Conservation (phyloP, 2,888 invertebrate genomes). For the Stenotaenia linearis region DNA sequence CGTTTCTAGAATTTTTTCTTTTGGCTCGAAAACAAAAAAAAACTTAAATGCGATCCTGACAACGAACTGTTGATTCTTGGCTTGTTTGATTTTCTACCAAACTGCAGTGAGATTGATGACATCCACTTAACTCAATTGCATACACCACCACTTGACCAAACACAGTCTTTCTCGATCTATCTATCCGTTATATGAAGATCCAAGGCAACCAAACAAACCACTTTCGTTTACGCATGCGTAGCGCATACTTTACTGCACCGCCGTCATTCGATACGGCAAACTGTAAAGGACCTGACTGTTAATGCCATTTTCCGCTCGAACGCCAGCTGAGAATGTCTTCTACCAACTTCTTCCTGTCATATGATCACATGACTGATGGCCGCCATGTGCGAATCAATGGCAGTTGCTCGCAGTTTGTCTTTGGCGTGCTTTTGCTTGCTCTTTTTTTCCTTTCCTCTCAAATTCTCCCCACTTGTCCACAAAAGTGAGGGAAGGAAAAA, state of each 20-base stretch:
- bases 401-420: constrained; percentile 7
- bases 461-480: not conserved
- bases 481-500: not conserved
- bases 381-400: not conserved
- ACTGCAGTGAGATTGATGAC: constrained; percentile 2
- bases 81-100: not conserved
- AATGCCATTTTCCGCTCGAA: not conserved
- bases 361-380: constrained; percentile 14
- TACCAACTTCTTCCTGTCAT: constrained; percentile 13
- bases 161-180: not conserved
- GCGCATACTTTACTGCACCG: too few species aligned
- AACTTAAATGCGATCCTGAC: not conserved
- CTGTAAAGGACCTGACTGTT: not conserved
- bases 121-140: constrained; percentile 11
- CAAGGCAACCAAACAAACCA: not conserved
- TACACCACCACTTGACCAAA: not conserved
- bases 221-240: not conserved
- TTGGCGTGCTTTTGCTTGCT: not conserved
- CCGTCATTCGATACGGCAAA: not conserved
- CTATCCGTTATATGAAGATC: not conserved
- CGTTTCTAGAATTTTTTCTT: too few species aligned
- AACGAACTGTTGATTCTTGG: not conserved
- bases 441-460: not conserved
- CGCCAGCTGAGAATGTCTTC: constrained; percentile 19
- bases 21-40: not conserved